Evolutionary conservation across 1,140 invertebrate species (phyloP).

Genomic region (Aphidius ervi): DNA sequence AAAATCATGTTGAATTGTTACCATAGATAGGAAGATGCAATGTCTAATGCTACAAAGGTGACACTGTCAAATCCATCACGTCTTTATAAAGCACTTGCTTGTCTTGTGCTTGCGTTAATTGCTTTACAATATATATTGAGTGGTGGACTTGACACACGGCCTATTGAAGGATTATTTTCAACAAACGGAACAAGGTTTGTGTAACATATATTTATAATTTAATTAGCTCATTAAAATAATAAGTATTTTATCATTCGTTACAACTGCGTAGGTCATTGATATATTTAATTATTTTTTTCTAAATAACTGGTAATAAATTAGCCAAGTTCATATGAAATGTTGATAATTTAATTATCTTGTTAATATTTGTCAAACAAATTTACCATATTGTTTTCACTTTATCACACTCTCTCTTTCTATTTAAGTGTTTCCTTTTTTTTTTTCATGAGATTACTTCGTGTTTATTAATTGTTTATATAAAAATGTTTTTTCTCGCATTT

Average conservation of each 20-base stretch:
- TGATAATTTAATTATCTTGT: too few relatives aligned
- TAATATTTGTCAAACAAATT: too few relatives aligned
- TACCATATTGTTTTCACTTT: too few relatives aligned
- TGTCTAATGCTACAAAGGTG: slow-evolving; percentile 48
- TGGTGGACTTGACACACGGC: slow-evolving; percentile 46
- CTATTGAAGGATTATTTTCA: slow-evolving; percentile 51
- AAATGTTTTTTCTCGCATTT: too few relatives aligned
- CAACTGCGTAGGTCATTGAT: neutral
- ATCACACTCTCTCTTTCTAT: too few relatives aligned
- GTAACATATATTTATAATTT: neutral
- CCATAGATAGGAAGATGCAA: slow-evolving; percentile 44
- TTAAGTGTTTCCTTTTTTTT: too few relatives aligned
- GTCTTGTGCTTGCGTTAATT: slow-evolving; percentile 47
- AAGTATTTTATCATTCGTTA: neutral
- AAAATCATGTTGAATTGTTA: slow-evolving; percentile 21
- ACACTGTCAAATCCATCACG: slow-evolving; percentile 51
- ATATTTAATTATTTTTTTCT: neutral
- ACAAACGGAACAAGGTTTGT: slow-evolving; percentile 46
- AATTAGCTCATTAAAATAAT: slow-evolving; percentile 4
- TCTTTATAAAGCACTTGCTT: slow-evolving; percentile 48
- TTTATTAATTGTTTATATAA: too few relatives aligned
- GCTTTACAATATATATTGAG: slow-evolving; percentile 52
- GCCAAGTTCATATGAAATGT: too few relatives aligned
- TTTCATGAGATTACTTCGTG: too few relatives aligned
- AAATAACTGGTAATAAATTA: too few relatives aligned